Conservation (phyloP, 2,888 invertebrate genomes). For the Chrysolina americana region DNA sequence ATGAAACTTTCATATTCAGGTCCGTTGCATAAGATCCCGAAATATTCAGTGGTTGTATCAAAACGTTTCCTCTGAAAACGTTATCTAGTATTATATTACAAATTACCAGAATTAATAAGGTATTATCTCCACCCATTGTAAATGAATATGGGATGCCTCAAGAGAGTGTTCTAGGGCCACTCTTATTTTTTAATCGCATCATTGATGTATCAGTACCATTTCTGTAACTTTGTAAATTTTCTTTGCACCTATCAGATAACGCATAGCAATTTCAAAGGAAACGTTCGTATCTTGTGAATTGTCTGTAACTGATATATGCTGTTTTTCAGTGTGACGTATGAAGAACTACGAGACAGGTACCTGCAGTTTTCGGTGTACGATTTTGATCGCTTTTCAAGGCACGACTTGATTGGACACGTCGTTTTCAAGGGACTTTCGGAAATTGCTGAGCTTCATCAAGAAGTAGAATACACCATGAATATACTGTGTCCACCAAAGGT, state of each 20-base stretch:
- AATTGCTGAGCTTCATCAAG: slow-evolving; percentile 83
- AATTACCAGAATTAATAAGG: too few species aligned
- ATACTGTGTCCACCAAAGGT: slow-evolving; percentile 86
- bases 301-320: not conserved
- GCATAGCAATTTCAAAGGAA: too few species aligned
- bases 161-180: too few species aligned
- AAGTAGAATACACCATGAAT: slow-evolving; percentile 89
- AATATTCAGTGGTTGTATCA: not conserved
- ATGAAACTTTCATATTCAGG: slow-evolving; percentile 89
- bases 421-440: slow-evolving; percentile 85
- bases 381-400: slow-evolving; percentile 90
- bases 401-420: slow-evolving; percentile 90
- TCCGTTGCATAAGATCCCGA: slow-evolving; percentile 60
- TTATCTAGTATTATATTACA: too few species aligned
- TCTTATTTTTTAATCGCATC: too few species aligned
- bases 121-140: too few species aligned
- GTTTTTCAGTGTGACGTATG: slow-evolving; percentile 78
- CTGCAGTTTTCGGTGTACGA: slow-evolving; percentile 91
- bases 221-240: too few species aligned
- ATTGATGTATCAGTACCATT: too few species aligned
- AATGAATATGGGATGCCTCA: too few species aligned
- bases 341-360: slow-evolving; percentile 82
- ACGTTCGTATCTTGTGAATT: too few species aligned
- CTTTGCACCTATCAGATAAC: too few species aligned
- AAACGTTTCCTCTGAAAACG: too few species aligned